Evolutionary conservation across 92 coral and sea anemone genomes (phyloP), one percentile per base, ranked within the genome.

Genomic region (Zoanthus gigantus): DNA sequence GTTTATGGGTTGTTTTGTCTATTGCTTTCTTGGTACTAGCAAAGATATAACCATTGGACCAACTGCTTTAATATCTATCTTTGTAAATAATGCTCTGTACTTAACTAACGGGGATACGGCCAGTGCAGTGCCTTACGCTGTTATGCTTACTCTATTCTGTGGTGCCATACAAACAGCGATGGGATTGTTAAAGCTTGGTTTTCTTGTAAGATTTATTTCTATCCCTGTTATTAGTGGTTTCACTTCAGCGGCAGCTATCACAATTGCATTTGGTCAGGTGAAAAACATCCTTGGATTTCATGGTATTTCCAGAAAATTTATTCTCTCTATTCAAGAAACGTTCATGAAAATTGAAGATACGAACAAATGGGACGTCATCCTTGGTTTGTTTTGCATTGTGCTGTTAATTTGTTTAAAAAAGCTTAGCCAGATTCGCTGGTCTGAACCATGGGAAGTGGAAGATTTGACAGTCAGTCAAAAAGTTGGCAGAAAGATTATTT

Each of bases 171-270:
- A 94, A 88, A 57, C 90, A 31, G 60, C 82, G 7, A 71, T 97
- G 95, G 99, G 99, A 16, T 32, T 90, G 60, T 74, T 97, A 11
- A 88, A 94, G 50, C 93, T 97, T 73, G 99, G 99, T 0, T 97
- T 97, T 87, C 60, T 97, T 1, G 99, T 97, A 0, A 91, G 98
- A 18, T 90, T 97, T 77, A 97, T 97, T 45, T 92, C 98, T 14
- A 68, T 97, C 66, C 98, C 99, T 45, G 99, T 97, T 6, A 97
- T 97, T 5, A 95, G 96, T 83, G 98, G 97, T 58, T 97, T 97
- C 82, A 95, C 97, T 11, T 95, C 99, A 13, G 82, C 98, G 6
- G 99, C 99, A 78, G 99, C 99, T 15, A 91, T 97, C 63, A 89
- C 90, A 46, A 97, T 97, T 52, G 99, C 92, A 29, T 85, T 74